Evolutionary conservation across 2,797 vertebrate species (phyloP).

Genomic region (Liparis tanakae): DNA sequence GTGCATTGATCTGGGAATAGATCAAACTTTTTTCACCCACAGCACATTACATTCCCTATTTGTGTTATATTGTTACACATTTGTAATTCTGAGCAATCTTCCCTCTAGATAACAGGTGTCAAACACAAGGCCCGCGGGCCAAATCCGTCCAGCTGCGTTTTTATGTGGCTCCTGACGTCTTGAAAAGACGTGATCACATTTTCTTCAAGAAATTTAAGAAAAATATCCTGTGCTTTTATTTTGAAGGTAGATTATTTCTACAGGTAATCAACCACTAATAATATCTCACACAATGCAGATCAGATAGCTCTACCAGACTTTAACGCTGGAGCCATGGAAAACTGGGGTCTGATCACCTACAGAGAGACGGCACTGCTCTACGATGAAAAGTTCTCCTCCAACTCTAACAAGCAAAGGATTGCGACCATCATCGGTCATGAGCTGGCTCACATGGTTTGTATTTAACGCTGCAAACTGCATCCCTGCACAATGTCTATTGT

Average conservation of each 20-base stretch:
- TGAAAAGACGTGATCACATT: too few relatives aligned
- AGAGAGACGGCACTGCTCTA: slow-evolving; percentile 89
- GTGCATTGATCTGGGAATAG: background rate
- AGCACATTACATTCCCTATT: background rate
- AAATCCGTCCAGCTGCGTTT: too few relatives aligned
- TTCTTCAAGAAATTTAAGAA: too few relatives aligned
- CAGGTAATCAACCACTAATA: background rate
- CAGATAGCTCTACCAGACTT: slow-evolving; percentile 94
- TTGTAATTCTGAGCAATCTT: background rate
- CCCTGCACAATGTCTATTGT: background rate
- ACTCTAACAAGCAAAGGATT: slow-evolving; percentile 88
- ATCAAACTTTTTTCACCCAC: background rate
- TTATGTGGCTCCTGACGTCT: too few relatives aligned
- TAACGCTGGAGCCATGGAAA: slow-evolving; percentile 95
- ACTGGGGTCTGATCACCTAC: slow-evolving; percentile 97
- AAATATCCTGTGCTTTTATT: too few relatives aligned
- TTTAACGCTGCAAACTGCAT: background rate
- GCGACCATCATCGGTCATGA: slow-evolving; percentile 89
- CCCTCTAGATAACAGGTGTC: background rate
- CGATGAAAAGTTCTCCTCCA: slow-evolving; percentile 80
- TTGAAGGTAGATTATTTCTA: too few relatives aligned
- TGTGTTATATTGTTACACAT: background rate
- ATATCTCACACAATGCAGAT: slow-evolving; percentile 75
- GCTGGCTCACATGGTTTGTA: slow-evolving; percentile 92
- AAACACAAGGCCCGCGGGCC: too few relatives aligned